phyloP scores from a whole-genome alignment of 2,888 invertebrate genomes.

The Brachypterus glaber region DNA sequence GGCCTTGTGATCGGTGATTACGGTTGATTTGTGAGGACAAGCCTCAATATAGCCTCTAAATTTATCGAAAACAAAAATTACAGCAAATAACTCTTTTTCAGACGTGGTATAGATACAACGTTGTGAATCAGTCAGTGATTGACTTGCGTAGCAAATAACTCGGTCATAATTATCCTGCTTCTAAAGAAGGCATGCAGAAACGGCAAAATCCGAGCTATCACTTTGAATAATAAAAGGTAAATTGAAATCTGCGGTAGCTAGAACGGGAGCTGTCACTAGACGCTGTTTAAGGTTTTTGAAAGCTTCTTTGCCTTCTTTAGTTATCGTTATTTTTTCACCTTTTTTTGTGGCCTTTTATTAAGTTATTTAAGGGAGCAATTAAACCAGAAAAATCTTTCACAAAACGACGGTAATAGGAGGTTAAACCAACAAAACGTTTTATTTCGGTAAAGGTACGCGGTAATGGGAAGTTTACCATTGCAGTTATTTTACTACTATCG shows the following conservation, averaged over 20 bases:
- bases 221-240: constrained; percentile 18
- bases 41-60: too few relatives aligned
- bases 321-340: constrained; percentile 8
- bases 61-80: constrained; percentile 12
- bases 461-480: too few relatives aligned
- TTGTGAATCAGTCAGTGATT: constrained; percentile 13
- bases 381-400: constrained; percentile 11
- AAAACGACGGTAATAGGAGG: constrained; percentile 15
- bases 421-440: constrained; percentile 24
- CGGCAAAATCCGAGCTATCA: constrained; percentile 25
- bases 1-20: constrained; percentile 24
- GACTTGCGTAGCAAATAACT: constrained; percentile 14
- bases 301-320: constrained; percentile 7
- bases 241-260: constrained; percentile 20
- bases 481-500: too few relatives aligned
- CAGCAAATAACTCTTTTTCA: constrained; percentile 23
- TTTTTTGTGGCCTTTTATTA: constrained; percentile 11
- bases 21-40: too few relatives aligned
- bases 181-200: constrained; percentile 26
- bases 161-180: constrained; percentile 12
- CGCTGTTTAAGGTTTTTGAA: constrained; percentile 12
- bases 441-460: too few relatives aligned
- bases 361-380: constrained; percentile 7
- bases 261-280: constrained; percentile 16
- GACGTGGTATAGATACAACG: too few relatives aligned